Evolutionary conservation across 2,888 invertebrate species (phyloP).

Genomic region (Drosophila quasianomalipes): DNA sequence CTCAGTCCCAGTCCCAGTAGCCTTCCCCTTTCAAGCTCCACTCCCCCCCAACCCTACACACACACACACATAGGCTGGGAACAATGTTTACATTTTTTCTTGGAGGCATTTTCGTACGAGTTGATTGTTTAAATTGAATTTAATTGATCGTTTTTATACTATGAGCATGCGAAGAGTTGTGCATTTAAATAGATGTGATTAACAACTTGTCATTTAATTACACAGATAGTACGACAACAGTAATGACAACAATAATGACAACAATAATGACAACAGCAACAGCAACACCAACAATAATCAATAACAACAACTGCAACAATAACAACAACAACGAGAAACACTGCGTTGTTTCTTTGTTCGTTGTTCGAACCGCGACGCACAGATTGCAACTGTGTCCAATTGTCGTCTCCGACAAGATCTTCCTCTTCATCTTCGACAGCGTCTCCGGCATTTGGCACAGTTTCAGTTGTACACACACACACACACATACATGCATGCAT

Average conservation of each 20-base stretch:
- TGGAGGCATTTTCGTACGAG: slow-evolving; percentile 56
- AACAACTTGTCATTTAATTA: slow-evolving; percentile 68
- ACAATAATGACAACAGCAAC: background rate
- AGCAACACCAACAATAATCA: background rate
- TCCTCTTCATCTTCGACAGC: background rate
- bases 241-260: background rate
- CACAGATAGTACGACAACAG: slow-evolving; percentile 10
- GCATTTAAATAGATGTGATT: slow-evolving; percentile 53
- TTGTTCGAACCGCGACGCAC: slow-evolving; percentile 67
- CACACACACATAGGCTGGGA: slow-evolving; percentile 2
- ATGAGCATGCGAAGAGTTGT: slow-evolving; percentile 22
- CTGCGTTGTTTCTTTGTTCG: slow-evolving; percentile 40
- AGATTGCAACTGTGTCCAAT: slow-evolving; percentile 77
- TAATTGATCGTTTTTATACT: slow-evolving; percentile 65
- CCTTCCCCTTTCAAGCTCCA: background rate
- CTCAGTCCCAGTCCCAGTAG: background rate
- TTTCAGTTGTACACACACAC: slow-evolving; percentile 42
- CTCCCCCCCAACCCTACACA: background rate
- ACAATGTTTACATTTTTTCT: slow-evolving; percentile 73
- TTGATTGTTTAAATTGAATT: slow-evolving; percentile 60
- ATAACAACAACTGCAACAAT: background rate
- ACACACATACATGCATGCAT: background rate
- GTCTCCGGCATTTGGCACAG: slow-evolving; percentile 61
- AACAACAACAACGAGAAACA: slow-evolving; percentile 10
- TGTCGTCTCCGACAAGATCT: slow-evolving; percentile 55